Base-by-base conservation (phyloP, 2,113 vertebrate species). In the Eira barbara region DNA sequence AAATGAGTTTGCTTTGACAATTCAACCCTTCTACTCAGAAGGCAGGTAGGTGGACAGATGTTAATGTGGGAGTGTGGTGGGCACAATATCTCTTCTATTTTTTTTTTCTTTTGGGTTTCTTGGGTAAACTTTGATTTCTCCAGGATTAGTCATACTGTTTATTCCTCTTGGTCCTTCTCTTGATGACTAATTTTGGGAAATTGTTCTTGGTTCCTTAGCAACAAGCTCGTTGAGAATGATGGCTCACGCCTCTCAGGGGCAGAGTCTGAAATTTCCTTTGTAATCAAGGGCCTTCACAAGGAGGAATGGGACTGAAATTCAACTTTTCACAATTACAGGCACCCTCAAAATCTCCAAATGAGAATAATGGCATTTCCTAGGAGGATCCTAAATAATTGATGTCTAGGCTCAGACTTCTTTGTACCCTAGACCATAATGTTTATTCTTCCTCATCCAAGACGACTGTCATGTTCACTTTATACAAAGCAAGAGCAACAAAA, bases 61-160 rank as follows among this genome's bases (percentile, higher is more conserved):
- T 17, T 63, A 55, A 2, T 65, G 67, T 65, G 34, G 21, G 86
- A 74, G 11, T 80, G 14, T 71, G 21, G 23, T 31, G 45, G 18
- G 42, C 14, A 90, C 13, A 29, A 5, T 55, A 52, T 69, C 45
- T 88, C 90, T 88, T 87, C 17, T 61, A 39, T 23, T 21, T 39
- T 59, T 52, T 20, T 67, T 20, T 67, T 65, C 2, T 97, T 18
- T 94, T 92, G 93, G 69, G 49, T 81, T 97, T 27, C 57, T 39
- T 97, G 87, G 31, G 31, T 25, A 65, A 92, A 95, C 34, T 95
- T 83, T 14, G 91, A 96, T 97, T 92, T 96, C 94, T 96, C 27
- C 2, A 29, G 85, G 91, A 97, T 97, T 96, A 97, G 69, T 95
- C 96, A 88, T 91, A 89, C 61, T 90, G 57, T 97, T 97, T 96